Evolutionary conservation across 2,888 invertebrate species (phyloP).

Genomic region (Drosophila rubida): DNA sequence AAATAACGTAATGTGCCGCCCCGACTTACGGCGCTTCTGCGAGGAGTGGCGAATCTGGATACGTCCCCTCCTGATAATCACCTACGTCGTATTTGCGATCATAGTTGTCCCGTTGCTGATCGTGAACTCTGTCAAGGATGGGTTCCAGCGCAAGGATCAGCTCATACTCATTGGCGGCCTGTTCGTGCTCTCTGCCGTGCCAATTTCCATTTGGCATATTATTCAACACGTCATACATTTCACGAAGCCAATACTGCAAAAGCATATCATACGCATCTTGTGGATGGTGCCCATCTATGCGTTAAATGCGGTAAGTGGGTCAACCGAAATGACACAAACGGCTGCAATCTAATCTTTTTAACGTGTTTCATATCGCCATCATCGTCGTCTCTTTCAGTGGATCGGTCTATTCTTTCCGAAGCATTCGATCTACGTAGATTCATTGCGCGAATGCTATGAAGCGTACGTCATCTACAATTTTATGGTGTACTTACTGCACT

Average conservation of each 20-base stretch:
- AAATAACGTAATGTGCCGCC: slow-evolving; percentile 67
- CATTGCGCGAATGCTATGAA: slow-evolving; percentile 97
- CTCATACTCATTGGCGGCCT: slow-evolving; percentile 94
- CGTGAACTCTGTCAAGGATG: slow-evolving; percentile 91
- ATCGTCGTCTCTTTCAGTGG: slow-evolving; percentile 75
- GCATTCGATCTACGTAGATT: slow-evolving; percentile 96
- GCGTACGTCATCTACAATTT: slow-evolving; percentile 99
- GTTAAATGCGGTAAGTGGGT: slow-evolving; percentile 92
- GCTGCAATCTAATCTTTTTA: slow-evolving; percentile 30
- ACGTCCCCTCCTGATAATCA: slow-evolving; percentile 91
- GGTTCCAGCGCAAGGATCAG: slow-evolving; percentile 91
- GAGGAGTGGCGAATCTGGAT: slow-evolving; percentile 94
- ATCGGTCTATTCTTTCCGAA: slow-evolving; percentile 93
- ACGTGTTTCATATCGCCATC: too few species aligned
- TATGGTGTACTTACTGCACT: slow-evolving; percentile 96
- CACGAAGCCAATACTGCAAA: slow-evolving; percentile 95
- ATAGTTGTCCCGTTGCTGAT: slow-evolving; percentile 94
- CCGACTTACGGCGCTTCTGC: slow-evolving; percentile 82
- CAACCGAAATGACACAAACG: slow-evolving; percentile 29
- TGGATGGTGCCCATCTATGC: slow-evolving; percentile 99
- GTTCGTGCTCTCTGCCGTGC: slow-evolving; percentile 96
- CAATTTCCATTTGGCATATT: slow-evolving; percentile 97
- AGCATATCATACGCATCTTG: slow-evolving; percentile 97
- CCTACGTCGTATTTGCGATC: slow-evolving; percentile 92
- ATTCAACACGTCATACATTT: slow-evolving; percentile 97